A percentile compares a stretch with the other conserved stretches of the same genome.
These are phyloP conservation scores for Gallinago nigripennis DNA, from an alignment of 2,797 vertebrate species.

Conservation along the genomic window DNA sequence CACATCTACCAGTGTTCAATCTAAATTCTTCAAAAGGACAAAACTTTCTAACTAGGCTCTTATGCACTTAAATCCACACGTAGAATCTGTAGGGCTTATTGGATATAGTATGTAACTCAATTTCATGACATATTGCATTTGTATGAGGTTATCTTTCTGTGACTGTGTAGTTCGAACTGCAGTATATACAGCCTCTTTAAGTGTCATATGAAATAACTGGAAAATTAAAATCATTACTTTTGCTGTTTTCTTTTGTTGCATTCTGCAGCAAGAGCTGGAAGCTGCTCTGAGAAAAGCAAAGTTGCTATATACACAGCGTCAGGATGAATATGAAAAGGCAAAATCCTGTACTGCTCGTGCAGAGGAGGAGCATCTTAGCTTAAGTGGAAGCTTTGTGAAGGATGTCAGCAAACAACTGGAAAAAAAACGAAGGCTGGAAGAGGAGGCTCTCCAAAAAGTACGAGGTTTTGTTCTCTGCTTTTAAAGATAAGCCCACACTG, in stretches of 20 bases:
- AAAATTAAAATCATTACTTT: not conserved
- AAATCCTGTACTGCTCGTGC: slow-evolving; percentile 88
- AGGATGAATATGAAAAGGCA: slow-evolving; percentile 95
- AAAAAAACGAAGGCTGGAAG: slow-evolving; percentile 90
- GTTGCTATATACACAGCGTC: slow-evolving; percentile 87
- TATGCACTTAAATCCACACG: not conserved
- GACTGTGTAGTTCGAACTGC: not conserved
- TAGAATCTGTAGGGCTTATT: not conserved
- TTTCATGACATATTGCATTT: not conserved
- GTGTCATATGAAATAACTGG: not conserved
- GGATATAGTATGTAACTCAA: not conserved
- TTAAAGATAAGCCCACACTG: not conserved
- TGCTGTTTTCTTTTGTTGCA: not conserved
- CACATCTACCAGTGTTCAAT: not conserved
- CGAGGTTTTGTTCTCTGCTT: not conserved
- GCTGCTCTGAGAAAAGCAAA: slow-evolving; percentile 89
- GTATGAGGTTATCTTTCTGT: not conserved
- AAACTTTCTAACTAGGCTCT: not conserved
- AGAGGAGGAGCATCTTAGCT: slow-evolving; percentile 87
- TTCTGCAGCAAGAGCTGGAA: slow-evolving; percentile 89
- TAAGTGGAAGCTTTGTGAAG: slow-evolving; percentile 77
- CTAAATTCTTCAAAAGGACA: not conserved
- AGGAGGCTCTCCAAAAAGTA: slow-evolving; percentile 95
- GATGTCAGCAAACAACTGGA: slow-evolving; percentile 87
- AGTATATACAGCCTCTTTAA: not conserved